phyloP scores from a whole-genome alignment of 2,797 vertebrate species.

The Urocyon cinereoargenteus region DNA sequence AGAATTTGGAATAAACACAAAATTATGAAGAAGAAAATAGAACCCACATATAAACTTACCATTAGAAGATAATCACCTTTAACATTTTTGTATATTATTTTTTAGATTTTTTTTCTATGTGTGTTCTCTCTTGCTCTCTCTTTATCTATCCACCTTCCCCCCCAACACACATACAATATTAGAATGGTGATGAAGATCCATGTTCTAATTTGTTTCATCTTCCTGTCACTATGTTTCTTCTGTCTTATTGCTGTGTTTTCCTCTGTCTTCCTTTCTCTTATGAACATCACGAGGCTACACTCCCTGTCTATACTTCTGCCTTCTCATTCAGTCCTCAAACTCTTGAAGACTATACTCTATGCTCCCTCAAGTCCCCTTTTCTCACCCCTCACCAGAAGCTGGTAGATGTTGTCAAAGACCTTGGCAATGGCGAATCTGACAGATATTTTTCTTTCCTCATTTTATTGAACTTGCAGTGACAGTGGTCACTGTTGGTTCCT shows the following conservation, averaged over 20 bases:
- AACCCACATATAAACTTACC: background rate
- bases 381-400: too few relatives aligned
- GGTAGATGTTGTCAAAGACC: background rate
- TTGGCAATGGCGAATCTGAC: background rate
- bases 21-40: background rate
- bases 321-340: background rate
- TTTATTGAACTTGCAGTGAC: background rate
- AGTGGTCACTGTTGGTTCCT: background rate
- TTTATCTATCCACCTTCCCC: background rate
- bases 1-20: background rate
- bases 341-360: background rate
- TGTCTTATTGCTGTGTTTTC: background rate
- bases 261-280: background rate
- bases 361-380: accelerated
- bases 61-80: background rate
- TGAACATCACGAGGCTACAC: background rate
- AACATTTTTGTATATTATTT: background rate
- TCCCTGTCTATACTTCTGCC: background rate
- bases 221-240: background rate
- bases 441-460: background rate
- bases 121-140: background rate
- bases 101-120: background rate
- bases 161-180: background rate
- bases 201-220: background rate
- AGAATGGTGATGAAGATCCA: background rate